A percentile compares a stretch with the other conserved stretches of the same genome.
Evolutionary conservation across 2,888 invertebrate genomes (phyloP).

Genomic region (Apantesis nais): DNA sequence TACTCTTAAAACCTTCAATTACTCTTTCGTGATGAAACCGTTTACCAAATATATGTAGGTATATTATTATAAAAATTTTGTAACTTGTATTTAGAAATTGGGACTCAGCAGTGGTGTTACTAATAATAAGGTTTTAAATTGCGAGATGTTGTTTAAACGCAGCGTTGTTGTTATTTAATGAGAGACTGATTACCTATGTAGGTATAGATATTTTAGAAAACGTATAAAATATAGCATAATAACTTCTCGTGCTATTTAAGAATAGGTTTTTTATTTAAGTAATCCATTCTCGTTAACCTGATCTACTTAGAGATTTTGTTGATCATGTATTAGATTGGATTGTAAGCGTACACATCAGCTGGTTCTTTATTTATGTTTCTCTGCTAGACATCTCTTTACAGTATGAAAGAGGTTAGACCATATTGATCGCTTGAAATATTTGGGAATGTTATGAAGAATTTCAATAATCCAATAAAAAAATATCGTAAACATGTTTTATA

Average conservation of each 20-base stretch:
- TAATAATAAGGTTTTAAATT: too few relatives aligned
- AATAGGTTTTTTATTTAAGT: neutral
- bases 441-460: too few relatives aligned
- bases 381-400: neutral
- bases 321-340: neutral
- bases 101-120: neutral
- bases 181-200: neutral
- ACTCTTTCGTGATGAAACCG: constrained; percentile 5
- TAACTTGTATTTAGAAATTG: neutral
- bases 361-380: neutral
- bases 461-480: too few relatives aligned
- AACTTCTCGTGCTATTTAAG: neutral
- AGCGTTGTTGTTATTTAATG: neutral
- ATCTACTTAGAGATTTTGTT: neutral
- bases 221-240: neutral
- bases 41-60: neutral
- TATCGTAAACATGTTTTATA: too few relatives aligned
- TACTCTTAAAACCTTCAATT: neutral
- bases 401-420: too few relatives aligned
- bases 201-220: neutral
- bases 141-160: neutral
- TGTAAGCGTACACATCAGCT: neutral
- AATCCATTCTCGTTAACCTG: neutral
- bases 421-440: too few relatives aligned
- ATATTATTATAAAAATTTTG: neutral